Base-by-base conservation (phyloP, 2,888 invertebrate genomes). In the Nomada lathburiana region DNA sequence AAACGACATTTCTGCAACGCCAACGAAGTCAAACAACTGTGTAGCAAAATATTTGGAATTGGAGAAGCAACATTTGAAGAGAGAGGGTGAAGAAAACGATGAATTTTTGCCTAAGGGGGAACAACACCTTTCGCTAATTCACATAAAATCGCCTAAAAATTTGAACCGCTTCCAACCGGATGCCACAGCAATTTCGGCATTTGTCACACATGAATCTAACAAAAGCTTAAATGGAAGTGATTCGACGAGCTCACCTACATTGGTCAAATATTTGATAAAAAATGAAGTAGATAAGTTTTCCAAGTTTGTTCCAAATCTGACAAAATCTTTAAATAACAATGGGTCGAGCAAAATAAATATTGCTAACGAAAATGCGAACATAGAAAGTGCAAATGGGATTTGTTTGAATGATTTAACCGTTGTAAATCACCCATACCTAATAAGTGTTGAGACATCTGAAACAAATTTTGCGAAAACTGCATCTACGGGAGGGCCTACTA, bases 121-220 rank as follows among this genome's bases (percentile, higher is more conserved):
- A 53, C 86, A 85, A 62, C 83, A 88, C 68, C 89, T 89, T 71
- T 91, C 89, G 47, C 82, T 89, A n/a, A 83, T 89, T 36, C 89
- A 88, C 72, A 87, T 89, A 4, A 90, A 91, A n/a, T 65, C 69
- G 3, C 53, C 69, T 42, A 57, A 69, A 53, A 69, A 53, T 65
- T 60, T 47, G 16, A 64, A 50, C 18, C 47, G n/a, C 16, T 10
- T 42, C 16, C 69, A 81, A 70, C 55, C 42, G 4, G 63, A 68
- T 42, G 60, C 7, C 5, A 36, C 59, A 36, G 65, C 55, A 29
- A 57, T 76, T 63, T 47, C 80, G 23, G 50, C 68, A 10, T 42
- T 76, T 2, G 77, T 67, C 29, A 52, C 50, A 18, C 68, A 84
- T 36, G 86, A 88, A 52, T 80, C 76, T 18, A 76, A 71, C 13